phyloP scores from a whole-genome alignment of 2,888 invertebrate species.

The Athrips mouffetella region DNA sequence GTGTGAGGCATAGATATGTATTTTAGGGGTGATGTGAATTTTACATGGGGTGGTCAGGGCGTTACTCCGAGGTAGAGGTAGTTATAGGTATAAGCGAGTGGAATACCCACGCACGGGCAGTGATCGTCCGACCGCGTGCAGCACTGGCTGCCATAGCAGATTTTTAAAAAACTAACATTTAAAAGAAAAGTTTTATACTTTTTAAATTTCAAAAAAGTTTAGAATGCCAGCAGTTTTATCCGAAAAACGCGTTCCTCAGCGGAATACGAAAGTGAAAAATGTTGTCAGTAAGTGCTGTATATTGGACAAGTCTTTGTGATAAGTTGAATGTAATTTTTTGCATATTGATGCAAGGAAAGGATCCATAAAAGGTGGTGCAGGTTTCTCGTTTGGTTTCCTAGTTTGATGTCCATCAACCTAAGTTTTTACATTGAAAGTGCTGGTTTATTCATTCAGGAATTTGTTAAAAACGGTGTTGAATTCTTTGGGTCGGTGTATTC shows the following conservation, averaged over 20 bases:
- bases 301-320: constrained; percentile 32
- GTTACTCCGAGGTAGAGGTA: constrained; percentile 47
- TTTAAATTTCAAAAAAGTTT: constrained; percentile 21
- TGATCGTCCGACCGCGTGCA: constrained; percentile 67
- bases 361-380: constrained; percentile 23
- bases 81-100: constrained; percentile 67
- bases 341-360: constrained; percentile 48
- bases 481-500: no score
- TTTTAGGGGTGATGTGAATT: constrained; percentile 61
- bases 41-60: constrained; percentile 61
- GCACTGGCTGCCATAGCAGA: constrained; percentile 63
- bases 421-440: background rate
- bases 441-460: no score
- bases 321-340: constrained; percentile 41
- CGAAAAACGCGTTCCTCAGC: constrained; percentile 56
- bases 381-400: background rate
- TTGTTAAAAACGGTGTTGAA: no score
- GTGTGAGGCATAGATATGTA: constrained; percentile 37
- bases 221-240: constrained; percentile 64
- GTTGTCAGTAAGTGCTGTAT: constrained; percentile 59
- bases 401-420: background rate
- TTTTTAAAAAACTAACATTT: constrained; percentile 20
- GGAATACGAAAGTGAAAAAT: constrained; percentile 48
- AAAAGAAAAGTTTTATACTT: constrained; percentile 1
- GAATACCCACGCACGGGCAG: constrained; percentile 59